phyloP scores from a whole-genome alignment of 2,888 invertebrate species.

The Dendrolimus pini region DNA sequence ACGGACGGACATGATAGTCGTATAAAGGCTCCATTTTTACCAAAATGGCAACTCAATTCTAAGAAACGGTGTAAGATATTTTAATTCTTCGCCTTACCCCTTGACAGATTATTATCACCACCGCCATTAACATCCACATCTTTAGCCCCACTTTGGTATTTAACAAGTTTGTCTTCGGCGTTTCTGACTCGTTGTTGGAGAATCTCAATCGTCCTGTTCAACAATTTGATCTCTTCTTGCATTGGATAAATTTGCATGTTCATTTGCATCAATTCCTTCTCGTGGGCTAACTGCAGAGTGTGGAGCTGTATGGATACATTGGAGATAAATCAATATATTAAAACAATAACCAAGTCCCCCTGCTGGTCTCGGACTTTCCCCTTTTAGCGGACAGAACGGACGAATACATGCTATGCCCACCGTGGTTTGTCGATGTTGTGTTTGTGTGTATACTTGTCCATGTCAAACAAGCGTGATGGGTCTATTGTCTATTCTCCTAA shows the following conservation, averaged over 20 bases:
- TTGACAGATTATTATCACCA: slow-evolving; percentile 35
- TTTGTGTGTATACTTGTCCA: too few relatives aligned
- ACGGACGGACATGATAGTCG: too few relatives aligned
- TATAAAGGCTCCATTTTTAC: too few relatives aligned
- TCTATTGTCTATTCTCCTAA: too few relatives aligned
- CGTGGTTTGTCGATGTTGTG: too few relatives aligned
- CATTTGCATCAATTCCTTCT: slow-evolving; percentile 82
- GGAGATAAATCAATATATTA: background rate
- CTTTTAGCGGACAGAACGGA: too few relatives aligned
- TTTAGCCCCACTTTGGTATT: slow-evolving; percentile 39
- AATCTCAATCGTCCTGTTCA: slow-evolving; percentile 75
- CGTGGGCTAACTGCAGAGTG: slow-evolving; percentile 84
- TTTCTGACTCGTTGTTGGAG: slow-evolving; percentile 52
- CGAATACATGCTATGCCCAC: too few relatives aligned
- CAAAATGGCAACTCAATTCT: too few relatives aligned
- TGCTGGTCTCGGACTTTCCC: too few relatives aligned
- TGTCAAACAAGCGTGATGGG: too few relatives aligned
- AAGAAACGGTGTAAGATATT: too few relatives aligned
- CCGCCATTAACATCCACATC: slow-evolving; percentile 45
- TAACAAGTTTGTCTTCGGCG: slow-evolving; percentile 53
- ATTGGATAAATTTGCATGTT: slow-evolving; percentile 77
- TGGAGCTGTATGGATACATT: slow-evolving; percentile 76
- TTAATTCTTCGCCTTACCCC: background rate
- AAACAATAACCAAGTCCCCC: background rate
- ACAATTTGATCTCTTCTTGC: slow-evolving; percentile 76